Percentiles rank a stretch among this genome's conserved stretches.
Evolutionary conservation across 1,140 invertebrate genomes (phyloP).

Genomic region (Eueides isabella): DNA sequence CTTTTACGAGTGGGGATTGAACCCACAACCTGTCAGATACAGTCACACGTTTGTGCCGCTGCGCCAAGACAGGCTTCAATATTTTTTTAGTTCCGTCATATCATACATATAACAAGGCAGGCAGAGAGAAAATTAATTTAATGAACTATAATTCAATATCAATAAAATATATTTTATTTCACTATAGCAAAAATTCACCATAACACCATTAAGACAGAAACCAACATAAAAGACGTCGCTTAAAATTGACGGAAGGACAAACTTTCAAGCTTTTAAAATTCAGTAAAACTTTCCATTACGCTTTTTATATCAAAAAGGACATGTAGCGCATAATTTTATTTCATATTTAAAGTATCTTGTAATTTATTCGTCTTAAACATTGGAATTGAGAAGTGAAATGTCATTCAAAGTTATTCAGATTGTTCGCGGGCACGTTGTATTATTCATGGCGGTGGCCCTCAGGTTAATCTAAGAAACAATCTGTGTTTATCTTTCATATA

Average conservation of each 20-base stretch:
- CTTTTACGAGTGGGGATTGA: too few species aligned
- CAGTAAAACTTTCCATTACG: constrained; percentile 1
- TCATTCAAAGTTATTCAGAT: constrained; percentile 8
- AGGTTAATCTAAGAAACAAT: constrained; percentile 6
- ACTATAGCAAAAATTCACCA: too few species aligned
- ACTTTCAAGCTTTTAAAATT: neutral
- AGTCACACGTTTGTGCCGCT: too few species aligned
- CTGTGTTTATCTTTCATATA: neutral
- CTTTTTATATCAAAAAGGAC: neutral
- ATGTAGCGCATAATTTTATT: constrained; percentile 6
- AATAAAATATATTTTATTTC: neutral
- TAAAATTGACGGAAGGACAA: neutral
- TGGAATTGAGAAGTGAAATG: constrained; percentile 1
- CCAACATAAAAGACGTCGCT: neutral
- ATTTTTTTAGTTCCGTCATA: too few species aligned
- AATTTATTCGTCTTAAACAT: constrained; percentile 1
- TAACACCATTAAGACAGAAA: neutral
- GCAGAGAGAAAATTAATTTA: too few species aligned
- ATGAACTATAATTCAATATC: too few species aligned
- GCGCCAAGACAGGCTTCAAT: too few species aligned
- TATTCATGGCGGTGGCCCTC: constrained; percentile 6
- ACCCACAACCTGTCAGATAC: too few species aligned
- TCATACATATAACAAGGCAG: too few species aligned
- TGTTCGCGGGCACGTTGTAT: constrained; percentile 2
- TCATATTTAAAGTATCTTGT: constrained; percentile 6